Evolutionary conservation across 1,140 invertebrate genomes (phyloP), one percentile per base, ranked within the genome.

Genomic region (Drosophila dunni): DNA sequence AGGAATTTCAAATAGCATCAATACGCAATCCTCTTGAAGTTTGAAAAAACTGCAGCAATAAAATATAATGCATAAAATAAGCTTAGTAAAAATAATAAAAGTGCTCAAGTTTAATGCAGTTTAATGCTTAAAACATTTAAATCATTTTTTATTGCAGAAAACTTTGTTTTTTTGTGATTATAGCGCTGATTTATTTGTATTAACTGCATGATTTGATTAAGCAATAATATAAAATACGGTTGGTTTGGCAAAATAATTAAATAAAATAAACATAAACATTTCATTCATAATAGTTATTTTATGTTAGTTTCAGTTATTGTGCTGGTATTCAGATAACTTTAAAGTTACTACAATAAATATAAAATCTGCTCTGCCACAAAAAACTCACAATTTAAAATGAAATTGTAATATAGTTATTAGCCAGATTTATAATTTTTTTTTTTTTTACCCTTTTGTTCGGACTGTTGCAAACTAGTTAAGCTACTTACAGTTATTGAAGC

Each of bases 1-100:
- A 24, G 29, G 68, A 73, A 81, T 81, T 70, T 53, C 11, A 68
- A 81, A 69, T 60, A 45, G 17, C 73, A 76, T n/a, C 33, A 7
- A 45, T 10, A 33, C n/a, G 8, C 29, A 36, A 29, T 29, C 34
- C 15, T 11, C 34, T 40, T 38, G 36, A 34, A 51, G 40, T 20
- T 20, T 29, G 10, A 13, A 8, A 20, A 20, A 40, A 50, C 34
- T 53, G 34, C 13, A 38, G 9, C 20, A 38, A 17, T 17, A 53
- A 53, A 45, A 48, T 20, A 20, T 20, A 20, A 20, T 20, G 17
- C 17, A 20, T 9, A 10, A 11, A 48, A 57, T 66, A 29, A 45
- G 44, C 29, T 2, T 15, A 40, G 7, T 24, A 36, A 13, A 15
- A 3, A 48, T 3, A 15, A 10, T 13, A 2, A 8, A 51, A 29